Evolutionary conservation across 2,113 vertebrate genomes (phyloP).

Genomic region (Phyllopteryx taeniolatus): DNA sequence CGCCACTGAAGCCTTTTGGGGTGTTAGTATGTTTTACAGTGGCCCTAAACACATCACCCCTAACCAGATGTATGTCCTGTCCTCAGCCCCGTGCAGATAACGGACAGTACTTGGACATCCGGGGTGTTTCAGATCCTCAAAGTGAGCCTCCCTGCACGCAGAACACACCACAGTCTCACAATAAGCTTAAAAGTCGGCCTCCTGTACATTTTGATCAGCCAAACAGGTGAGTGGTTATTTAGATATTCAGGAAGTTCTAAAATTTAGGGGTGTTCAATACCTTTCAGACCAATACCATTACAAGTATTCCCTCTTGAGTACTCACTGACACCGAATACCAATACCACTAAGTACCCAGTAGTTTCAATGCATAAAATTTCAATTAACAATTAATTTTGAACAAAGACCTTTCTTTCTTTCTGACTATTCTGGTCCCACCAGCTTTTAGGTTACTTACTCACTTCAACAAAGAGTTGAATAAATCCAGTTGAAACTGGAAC

Average conservation of each 20-base stretch:
- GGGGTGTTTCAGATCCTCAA: conserved; percentile 69
- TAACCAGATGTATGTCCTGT: conserved; percentile 30
- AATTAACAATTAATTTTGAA: no score
- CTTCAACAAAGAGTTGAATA: no score
- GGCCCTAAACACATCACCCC: neutral
- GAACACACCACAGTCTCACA: conserved; percentile 71
- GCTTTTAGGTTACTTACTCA: no score
- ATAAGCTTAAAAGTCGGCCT: conserved; percentile 73
- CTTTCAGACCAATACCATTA: no score
- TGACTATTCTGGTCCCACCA: no score
- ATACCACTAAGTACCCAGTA: no score
- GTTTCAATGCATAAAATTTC: no score
- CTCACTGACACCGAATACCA: no score
- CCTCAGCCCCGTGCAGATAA: conserved; percentile 77
- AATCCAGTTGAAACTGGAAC: no score
- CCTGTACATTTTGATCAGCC: conserved; percentile 87
- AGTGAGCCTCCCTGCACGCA: conserved; percentile 52
- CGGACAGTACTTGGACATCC: conserved; percentile 81
- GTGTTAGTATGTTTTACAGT: neutral
- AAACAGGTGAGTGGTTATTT: conserved; percentile 80
- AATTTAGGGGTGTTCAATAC: neutral
- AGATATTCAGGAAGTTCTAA: neutral
- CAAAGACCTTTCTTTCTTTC: no score
- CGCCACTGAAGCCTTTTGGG: neutral
- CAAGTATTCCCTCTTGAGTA: no score